Conservation (phyloP, 92 coral and sea anemone species). For the Metridium senile region DNA sequence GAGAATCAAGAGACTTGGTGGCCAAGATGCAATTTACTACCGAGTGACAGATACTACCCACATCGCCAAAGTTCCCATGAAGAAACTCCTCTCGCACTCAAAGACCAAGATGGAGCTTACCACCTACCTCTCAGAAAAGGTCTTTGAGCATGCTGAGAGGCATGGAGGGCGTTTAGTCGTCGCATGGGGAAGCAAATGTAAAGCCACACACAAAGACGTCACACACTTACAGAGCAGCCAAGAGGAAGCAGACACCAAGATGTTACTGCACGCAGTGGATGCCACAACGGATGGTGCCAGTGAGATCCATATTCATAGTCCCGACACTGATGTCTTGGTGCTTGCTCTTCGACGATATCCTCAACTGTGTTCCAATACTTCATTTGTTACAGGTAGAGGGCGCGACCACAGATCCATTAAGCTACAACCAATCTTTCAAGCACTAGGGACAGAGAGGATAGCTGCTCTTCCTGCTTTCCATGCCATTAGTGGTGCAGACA, state of each 20-base stretch:
- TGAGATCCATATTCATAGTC: slow-evolving; percentile 40
- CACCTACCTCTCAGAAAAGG: neutral
- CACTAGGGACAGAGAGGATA: slow-evolving; percentile 40
- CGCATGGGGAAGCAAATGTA: neutral
- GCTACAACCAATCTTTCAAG: slow-evolving; percentile 32
- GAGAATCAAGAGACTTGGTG: slow-evolving; percentile 48
- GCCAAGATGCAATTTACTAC: slow-evolving; percentile 20
- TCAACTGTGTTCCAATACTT: slow-evolving; percentile 47
- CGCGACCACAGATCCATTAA: slow-evolving; percentile 18
- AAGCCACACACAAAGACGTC: slow-evolving; percentile 51
- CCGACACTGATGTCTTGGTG: slow-evolving; percentile 60
- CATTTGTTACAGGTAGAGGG: slow-evolving; percentile 57
- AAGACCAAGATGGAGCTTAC: neutral
- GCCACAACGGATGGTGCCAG: slow-evolving; percentile 55
- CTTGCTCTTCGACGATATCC: slow-evolving; percentile 52
- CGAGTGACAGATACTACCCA: neutral
- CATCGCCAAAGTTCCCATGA: neutral
- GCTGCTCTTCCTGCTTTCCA: slow-evolving; percentile 50
- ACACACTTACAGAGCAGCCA: slow-evolving; percentile 52
- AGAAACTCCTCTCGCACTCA: neutral
- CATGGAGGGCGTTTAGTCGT: neutral
- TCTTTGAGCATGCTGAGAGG: neutral
- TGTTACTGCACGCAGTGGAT: slow-evolving; percentile 53
- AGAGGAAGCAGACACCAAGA: slow-evolving; percentile 57
- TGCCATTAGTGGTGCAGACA: slow-evolving; percentile 38